Evolutionary conservation across 2,797 vertebrate species (phyloP), one percentile per base, ranked within the genome.

Genomic region (Cossypha caffra): DNA sequence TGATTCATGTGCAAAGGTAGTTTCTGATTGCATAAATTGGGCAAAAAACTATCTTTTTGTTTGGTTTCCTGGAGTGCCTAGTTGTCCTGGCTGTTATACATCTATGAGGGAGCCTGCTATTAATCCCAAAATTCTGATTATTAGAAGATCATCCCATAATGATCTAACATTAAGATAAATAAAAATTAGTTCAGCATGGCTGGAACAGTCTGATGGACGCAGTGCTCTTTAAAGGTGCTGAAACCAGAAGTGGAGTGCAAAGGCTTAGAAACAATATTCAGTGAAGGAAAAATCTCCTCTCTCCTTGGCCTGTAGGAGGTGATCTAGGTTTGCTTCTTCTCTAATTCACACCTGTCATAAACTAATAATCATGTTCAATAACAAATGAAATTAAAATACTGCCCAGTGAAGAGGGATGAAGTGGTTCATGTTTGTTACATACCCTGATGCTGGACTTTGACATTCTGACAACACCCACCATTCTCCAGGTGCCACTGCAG

Each of bases 401-500:
- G 73, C 88, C 75, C 81, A 57, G 26, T 77, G 66, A 72, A 78
- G 59, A 85, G 88, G 21, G 68, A 45, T 83, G 80, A 82, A 95
- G 86, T 87, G 86, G 95, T 96, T 98, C 97, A 98, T 97, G 84
- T 97, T 97, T 96, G 91, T 93, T 92, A 40, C 86, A 45, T 94
- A 75, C 82, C 45, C 88, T 72, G 48, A 38, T 87, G 72, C 57
- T 96, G 96, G 84, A 97, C 97, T 97, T 98, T 97, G 97, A 75
- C 88, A 96, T 91, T 91, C 90, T 90, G 84, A 93, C 74, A 90
- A 92, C 86, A 66, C 91, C 92, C 72, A 52, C 86, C 31, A 2
- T 51, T 81, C 92, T 86, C 1, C 29, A 74, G 81, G 95, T 92
- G 90, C 86, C 92, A 52, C 42, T 82, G 90, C 57, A 75, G 96